Base-by-base conservation (phyloP, 2,888 invertebrate species). In the Merodon equestris region DNA sequence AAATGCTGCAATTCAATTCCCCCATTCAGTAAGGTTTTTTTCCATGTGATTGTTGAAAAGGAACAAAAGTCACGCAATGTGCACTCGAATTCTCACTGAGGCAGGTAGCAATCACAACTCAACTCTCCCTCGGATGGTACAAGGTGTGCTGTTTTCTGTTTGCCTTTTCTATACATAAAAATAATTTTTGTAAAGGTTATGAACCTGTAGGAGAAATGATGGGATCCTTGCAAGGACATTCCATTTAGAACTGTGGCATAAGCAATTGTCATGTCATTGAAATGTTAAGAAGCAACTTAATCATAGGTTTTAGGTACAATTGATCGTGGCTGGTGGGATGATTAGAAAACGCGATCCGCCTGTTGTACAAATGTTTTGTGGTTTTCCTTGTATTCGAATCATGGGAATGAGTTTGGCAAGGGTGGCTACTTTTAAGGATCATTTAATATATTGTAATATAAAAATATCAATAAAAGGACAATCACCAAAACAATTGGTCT, bases 41-140 rank as follows among this genome's bases (percentile, higher is more conserved):
- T 68, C 57, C 27, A 47, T 67, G 67, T 67, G 61, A 73, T 77
- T 77, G 72, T 58, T 67, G 61, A 45, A 48, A 66, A 63, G 58
- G 67, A 77, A 73, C 77, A 77, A 63, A 76, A 76, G 77, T 77
- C 77, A 77, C 77, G 77, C 77, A 77, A 77, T 73, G 77, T 77
- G 72, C 77, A 72, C 73, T 77, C 76, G 76, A 61, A 61, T 17
- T 72, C 60, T 77, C 38, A 66, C 60, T 34, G 45, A 14, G 56
- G 76, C 72, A 77, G 76, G 76, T 71, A 77, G 72, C 60, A 76
- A 64, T 76, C 64, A 68, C 42, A 57, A 63, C 18, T 2, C 13
- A 0, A 10, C 14, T 12, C 45, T 34, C 4, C n/a, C 7, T 10
- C 3, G 13, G n/a, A 9, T 4, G 12, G 4, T 14, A 18, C 17